Base-by-base conservation (phyloP, 2,797 vertebrate genomes). In the Smutsia gigantea region DNA sequence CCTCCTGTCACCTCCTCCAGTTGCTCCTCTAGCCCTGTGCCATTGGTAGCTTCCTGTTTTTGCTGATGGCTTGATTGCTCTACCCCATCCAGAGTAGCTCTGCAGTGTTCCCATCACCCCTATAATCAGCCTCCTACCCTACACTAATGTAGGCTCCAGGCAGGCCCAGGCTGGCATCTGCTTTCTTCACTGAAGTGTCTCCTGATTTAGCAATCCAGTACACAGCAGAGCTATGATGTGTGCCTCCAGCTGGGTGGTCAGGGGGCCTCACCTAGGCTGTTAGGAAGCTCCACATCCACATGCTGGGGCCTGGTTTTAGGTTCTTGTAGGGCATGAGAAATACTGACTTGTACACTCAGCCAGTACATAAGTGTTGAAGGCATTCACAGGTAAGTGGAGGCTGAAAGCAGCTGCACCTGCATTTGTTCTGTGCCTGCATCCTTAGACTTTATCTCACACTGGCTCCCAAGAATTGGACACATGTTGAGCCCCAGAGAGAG, bases 1-100 rank as follows among this genome's bases (percentile, higher is more conserved):
- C 27, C 31, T n/a, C 25, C 5, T 3, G 5, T 2, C 2, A 8
- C 23, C 55, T 34, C 15, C 3, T 34, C 11, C 5, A 9, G 6
- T 37, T 29, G 12, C n/a, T 39, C 34, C 31, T 68, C 18, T 21
- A 64, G 77, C 51, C 59, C 29, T 2, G n/a, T 34, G 8, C 17
- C 37, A 12, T 55, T 9, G 13, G 15, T 13, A 29, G 31, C 21
- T 29, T 85, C 66, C 21, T 55, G 61, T 21, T 69, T 57, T 69
- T 68, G 14, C 42, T 18, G 64, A 64, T 31, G 6, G 29, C 31
- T 19, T 49, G 10, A 51, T 66, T 23, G 46, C 37, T 59, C 77
- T 42, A 4, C 1, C 42, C 4, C 51, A 11, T 92, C 83, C 21
- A 4, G 11, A 19, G 37, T n/a, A 23, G 5, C 37, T 87, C 61